Evolutionary conservation across 2,113 vertebrate species (phyloP), one percentile per base, ranked within the genome.

Genomic region (Barnardius zonarius): DNA sequence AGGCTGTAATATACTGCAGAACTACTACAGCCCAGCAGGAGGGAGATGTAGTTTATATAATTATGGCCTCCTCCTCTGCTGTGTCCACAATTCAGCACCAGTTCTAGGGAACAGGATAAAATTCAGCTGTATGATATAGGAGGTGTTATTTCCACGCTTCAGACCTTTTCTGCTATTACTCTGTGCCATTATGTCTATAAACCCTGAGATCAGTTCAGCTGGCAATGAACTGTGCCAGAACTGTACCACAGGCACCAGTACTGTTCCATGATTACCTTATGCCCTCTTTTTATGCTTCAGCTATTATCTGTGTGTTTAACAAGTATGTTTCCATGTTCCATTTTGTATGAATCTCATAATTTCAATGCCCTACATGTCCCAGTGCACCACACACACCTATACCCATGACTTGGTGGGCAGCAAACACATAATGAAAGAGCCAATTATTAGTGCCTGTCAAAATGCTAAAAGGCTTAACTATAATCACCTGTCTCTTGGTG

Each of bases 201-300:
- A 80, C 5, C 28, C 61, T 18, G 18, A 74, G 31, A 57, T 54
- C 43, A 35, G 22, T 66, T 44, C 44, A 54, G 11, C 1, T 10
- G 63, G 27, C 23, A 68, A 15, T 48, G 16, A 79, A 12, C 27
- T 86, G 41, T 63, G 23, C n/a, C 28, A 76, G 46, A 62, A 13
- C 25, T 28, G 12, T 39, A 44, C 27, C 80, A 83, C 25, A 73
- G 37, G 54, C n/a, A 77, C 18, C 33, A n/a, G 6, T n/a, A 30
- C 10, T 11, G 18, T 0, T 0, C 28, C 28, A 41, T 0, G 1
- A 35, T 67, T 46, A 27, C 3, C 37, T 82, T 35, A 25, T 1
- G 1, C 5, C 17, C 4, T 10, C 2, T 15, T 66, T 86, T 91
- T 24, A 39, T 31, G 22, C 44, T 67, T 90, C 49, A 86, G 7